Percentiles rank a stretch among this genome's conserved stretches.
phyloP scores from a whole-genome alignment of 1,140 invertebrate genomes.

The Latrodectus geometricus region DNA sequence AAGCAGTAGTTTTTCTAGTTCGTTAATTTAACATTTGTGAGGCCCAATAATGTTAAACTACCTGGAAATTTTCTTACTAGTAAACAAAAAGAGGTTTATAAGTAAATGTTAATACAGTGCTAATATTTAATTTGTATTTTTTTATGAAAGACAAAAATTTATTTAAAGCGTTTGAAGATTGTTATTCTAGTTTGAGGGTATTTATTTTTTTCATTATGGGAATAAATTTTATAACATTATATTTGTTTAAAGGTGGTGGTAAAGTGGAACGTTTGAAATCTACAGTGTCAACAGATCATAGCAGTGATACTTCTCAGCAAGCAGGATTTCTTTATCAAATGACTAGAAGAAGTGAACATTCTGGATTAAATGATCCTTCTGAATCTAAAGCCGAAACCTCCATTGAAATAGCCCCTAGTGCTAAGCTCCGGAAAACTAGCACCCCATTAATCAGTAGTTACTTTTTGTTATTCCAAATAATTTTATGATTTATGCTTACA shows the following conservation, averaged over 20 bases:
- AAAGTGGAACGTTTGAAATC: constrained; percentile 65
- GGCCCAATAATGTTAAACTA: no score
- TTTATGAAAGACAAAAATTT: not conserved
- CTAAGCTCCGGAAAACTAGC: constrained; percentile 29
- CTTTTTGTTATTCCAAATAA: not conserved
- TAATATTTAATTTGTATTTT: no score
- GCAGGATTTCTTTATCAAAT: constrained; percentile 48
- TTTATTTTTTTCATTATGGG: not conserved
- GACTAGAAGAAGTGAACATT: constrained; percentile 52
- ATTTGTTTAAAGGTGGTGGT: constrained; percentile 52
- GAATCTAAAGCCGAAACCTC: constrained; percentile 61
- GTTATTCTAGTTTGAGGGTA: not conserved
- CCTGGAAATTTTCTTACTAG: no score
- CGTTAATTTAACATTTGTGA: no score
- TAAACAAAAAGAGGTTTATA: no score
- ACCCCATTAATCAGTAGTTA: constrained; percentile 41
- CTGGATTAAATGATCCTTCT: constrained; percentile 59
- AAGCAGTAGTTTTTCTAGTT: no score
- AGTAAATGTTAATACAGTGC: no score
- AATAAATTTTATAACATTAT: not conserved
- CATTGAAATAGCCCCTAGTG: constrained; percentile 45
- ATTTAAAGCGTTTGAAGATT: not conserved
- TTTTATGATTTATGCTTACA: no score
- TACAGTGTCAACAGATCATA: constrained; percentile 54
- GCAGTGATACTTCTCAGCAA: constrained; percentile 60